Percentiles rank a stretch among this genome's conserved stretches.
These are phyloP conservation scores for Calameuta pallipes DNA, from an alignment of 2,888 invertebrate genomes.

Conservation along the genomic window DNA sequence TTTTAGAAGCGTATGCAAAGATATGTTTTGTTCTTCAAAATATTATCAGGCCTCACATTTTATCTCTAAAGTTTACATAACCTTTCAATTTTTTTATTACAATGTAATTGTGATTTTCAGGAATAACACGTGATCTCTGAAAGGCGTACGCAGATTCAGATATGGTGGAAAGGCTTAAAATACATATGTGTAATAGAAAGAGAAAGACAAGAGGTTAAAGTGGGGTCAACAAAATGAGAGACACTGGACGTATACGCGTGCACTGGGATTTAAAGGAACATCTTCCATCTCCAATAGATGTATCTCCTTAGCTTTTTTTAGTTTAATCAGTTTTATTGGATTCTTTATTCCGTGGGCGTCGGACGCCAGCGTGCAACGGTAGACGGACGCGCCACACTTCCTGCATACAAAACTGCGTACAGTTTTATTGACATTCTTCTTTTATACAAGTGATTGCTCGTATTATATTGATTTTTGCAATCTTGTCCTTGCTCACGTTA, in stretches of 20 bases:
- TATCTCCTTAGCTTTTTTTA: conserved; percentile 36
- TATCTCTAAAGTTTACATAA: no score
- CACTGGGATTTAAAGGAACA: conserved; percentile 45
- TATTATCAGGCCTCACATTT: no score
- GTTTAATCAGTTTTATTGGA: conserved; percentile 40
- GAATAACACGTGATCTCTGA: no score
- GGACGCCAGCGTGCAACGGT: conserved; percentile 44
- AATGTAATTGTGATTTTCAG: no score
- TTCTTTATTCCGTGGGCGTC: conserved; percentile 43
- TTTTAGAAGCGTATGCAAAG: no score
- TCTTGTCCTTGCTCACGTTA: no score
- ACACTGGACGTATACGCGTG: conserved; percentile 48
- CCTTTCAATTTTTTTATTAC: no score
- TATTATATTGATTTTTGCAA: conserved; percentile 29
- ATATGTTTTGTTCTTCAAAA: no score
- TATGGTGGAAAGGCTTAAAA: not conserved
- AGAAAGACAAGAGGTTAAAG: not conserved
- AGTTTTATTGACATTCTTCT: conserved; percentile 50
- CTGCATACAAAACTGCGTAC: conserved; percentile 48
- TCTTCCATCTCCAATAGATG: conserved; percentile 22
- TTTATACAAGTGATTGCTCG: conserved; percentile 34
- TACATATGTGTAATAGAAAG: not conserved
- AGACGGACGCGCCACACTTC: conserved; percentile 49
- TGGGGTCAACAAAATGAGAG: conserved; percentile 38
- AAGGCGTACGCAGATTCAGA: no score